Conservation (phyloP, 2,888 invertebrate genomes). For the Pyrochroa serraticornis region DNA sequence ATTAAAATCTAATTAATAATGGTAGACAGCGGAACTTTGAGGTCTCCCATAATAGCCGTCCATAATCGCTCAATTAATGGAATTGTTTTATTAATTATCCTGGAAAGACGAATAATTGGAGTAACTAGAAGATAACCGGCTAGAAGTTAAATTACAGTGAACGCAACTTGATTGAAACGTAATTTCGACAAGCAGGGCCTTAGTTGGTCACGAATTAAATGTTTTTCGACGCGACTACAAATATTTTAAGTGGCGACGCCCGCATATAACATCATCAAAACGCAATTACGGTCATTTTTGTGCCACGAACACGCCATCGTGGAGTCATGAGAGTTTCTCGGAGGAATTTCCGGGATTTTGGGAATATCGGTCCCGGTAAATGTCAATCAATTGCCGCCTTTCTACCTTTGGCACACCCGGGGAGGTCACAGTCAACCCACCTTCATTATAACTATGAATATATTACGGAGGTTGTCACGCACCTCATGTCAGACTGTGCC, state of each 20-base stretch:
- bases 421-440: conserved; percentile 39
- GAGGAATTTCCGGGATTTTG: conserved; percentile 12
- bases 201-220: conserved; percentile 17
- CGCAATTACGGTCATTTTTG: conserved; percentile 26
- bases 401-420: conserved; percentile 46
- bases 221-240: conserved; percentile 13
- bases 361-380: conserved; percentile 34
- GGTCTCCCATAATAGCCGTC: neutral
- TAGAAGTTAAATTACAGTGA: conserved; percentile 15
- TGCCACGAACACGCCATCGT: conserved; percentile 14
- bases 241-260: conserved; percentile 29
- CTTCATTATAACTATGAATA: conserved; percentile 39
- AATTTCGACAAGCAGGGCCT: conserved; percentile 1
- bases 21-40: neutral
- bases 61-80: neutral
- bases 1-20: conserved; percentile 21
- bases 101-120: neutral
- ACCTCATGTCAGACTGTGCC: conserved; percentile 28
- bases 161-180: conserved; percentile 6
- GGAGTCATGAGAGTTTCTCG: conserved; percentile 1
- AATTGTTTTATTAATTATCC: too few relatives aligned
- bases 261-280: conserved; percentile 28
- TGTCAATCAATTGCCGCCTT: conserved; percentile 49
- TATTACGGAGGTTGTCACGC: conserved; percentile 38
- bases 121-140: conserved; percentile 1